phyloP scores from a whole-genome alignment of 2,888 invertebrate species.

The Lasioglossum calceatum region DNA sequence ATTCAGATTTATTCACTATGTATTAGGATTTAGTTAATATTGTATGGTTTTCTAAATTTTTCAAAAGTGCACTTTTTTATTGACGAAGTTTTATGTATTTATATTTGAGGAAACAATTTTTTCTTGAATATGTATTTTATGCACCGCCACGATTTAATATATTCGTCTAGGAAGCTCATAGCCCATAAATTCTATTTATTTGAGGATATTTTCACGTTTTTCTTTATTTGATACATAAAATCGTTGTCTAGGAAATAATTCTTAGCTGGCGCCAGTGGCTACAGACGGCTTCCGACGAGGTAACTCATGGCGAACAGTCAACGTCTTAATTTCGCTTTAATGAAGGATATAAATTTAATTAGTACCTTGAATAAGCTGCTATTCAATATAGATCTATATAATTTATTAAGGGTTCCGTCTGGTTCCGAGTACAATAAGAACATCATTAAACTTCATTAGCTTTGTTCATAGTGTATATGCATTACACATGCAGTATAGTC shows the following conservation, averaged over 20 bases:
- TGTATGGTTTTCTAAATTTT: no score
- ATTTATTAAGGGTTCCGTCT: not conserved
- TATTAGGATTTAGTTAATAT: no score
- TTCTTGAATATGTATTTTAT: no score
- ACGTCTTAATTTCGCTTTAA: not conserved
- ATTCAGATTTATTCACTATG: no score
- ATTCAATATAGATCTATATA: not conserved
- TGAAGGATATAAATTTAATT: slow-evolving; percentile 6
- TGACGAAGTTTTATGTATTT: no score
- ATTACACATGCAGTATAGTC: not conserved
- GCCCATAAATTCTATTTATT: not conserved
- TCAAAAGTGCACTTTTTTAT: no score
- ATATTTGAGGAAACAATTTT: no score
- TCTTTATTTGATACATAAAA: not conserved
- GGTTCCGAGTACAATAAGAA: not conserved
- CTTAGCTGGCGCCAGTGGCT: not conserved
- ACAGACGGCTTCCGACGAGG: not conserved
- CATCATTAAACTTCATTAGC: not conserved
- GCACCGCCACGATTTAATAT: not conserved
- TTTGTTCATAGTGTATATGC: not conserved
- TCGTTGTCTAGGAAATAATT: not conserved
- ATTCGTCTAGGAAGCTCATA: not conserved
- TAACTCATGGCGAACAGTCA: not conserved
- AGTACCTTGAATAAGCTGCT: not conserved
- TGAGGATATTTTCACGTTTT: not conserved